Percentiles rank a stretch among this genome's conserved stretches.
Conservation (phyloP, 2,113 vertebrate species). For the Stigmatopora nigra region DNA sequence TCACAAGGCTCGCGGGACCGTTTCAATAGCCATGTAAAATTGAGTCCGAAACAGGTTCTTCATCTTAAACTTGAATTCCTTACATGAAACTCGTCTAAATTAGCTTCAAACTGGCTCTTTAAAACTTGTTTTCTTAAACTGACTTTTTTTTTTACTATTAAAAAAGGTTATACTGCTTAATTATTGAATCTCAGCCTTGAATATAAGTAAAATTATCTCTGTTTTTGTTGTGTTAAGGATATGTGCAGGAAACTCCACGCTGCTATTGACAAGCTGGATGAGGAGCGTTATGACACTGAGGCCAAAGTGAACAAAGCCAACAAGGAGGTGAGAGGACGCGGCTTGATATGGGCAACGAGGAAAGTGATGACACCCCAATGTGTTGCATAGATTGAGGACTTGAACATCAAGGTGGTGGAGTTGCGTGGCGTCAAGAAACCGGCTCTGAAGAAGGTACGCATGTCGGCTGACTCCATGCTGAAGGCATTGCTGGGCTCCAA, state of each 20-base stretch:
- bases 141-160: no score
- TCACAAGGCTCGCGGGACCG: no score
- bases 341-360: not conserved
- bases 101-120: no score
- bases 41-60: no score
- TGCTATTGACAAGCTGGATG: constrained; percentile 80
- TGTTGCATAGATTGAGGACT: constrained; percentile 49
- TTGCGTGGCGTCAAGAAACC: constrained; percentile 82
- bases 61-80: no score
- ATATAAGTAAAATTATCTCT: no score
- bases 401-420: constrained; percentile 62
- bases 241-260: constrained; percentile 81
- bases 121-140: no score
- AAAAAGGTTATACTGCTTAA: no score
- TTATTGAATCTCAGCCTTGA: no score
- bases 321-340: constrained; percentile 77
- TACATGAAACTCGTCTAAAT: no score
- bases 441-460: constrained; percentile 76
- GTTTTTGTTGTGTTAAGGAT: constrained; percentile 66
- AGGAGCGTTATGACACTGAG: constrained; percentile 87
- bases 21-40: no score
- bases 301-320: constrained; percentile 77
- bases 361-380: not conserved
- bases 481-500: constrained; percentile 67
- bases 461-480: constrained; percentile 84